phyloP scores from a whole-genome alignment of 2,888 invertebrate genomes.

The Rosalia funebris region DNA sequence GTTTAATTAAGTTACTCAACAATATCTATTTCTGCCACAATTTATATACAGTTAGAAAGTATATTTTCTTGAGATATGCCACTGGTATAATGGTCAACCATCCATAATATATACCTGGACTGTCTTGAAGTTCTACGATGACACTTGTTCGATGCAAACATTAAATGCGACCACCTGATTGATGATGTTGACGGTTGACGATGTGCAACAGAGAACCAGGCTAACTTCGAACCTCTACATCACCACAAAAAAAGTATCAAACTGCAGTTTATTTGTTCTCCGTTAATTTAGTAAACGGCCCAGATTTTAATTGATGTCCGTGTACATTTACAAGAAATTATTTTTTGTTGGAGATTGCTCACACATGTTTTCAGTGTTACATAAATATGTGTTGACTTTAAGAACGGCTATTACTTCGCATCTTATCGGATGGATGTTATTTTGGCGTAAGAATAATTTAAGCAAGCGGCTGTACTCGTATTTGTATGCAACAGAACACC shows the following conservation, averaged over 20 bases:
- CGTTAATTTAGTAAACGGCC: constrained; percentile 12
- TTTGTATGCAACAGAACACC: too few relatives aligned
- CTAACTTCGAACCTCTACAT: constrained; percentile 6
- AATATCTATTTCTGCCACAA: too few relatives aligned
- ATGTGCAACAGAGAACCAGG: constrained; percentile 13
- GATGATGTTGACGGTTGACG: constrained; percentile 20
- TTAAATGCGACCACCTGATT: constrained; percentile 26
- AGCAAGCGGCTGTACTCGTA: too few relatives aligned
- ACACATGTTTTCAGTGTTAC: constrained; percentile 11
- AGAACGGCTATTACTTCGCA: background rate
- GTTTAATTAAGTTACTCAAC: too few relatives aligned
- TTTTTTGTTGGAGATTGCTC: constrained; percentile 7
- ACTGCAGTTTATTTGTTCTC: constrained; percentile 3
- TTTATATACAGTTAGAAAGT: too few relatives aligned
- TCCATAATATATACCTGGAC: constrained; percentile 18
- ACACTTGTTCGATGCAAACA: constrained; percentile 22
- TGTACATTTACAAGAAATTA: constrained; percentile 6
- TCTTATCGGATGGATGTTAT: too few relatives aligned
- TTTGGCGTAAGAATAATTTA: too few relatives aligned
- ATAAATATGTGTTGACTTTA: constrained; percentile 8
- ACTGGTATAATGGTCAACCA: background rate
- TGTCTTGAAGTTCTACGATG: constrained; percentile 14
- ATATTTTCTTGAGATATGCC: background rate
- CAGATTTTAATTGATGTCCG: constrained; percentile 18
- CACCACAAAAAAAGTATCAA: constrained; percentile 3